Conservation (phyloP, 2,888 invertebrate genomes). For the Tetropium fuscum region DNA sequence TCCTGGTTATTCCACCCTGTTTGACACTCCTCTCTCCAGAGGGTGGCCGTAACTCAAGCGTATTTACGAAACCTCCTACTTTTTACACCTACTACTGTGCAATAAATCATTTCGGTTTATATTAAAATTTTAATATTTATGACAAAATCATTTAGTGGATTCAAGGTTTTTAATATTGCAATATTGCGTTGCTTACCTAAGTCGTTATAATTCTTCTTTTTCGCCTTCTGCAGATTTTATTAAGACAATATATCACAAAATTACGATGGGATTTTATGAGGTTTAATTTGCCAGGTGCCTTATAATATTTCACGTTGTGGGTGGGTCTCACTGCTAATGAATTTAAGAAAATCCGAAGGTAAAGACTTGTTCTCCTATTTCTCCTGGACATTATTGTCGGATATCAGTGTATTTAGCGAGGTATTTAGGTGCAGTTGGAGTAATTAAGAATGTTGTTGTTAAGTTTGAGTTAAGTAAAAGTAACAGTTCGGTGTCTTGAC, state of each 20-base stretch:
- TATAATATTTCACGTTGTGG: too few species aligned
- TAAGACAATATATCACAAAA: conserved; percentile 16
- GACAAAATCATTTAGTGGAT: conserved; percentile 49
- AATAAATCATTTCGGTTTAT: conserved; percentile 48
- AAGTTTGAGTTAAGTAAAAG: too few species aligned
- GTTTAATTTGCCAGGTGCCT: too few species aligned
- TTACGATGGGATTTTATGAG: not conserved
- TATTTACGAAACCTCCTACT: conserved; percentile 42
- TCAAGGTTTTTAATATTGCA: conserved; percentile 45
- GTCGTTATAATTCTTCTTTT: conserved; percentile 9
- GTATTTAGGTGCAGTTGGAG: too few species aligned
- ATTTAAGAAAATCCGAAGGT: too few species aligned
- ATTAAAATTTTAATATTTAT: conserved; percentile 56
- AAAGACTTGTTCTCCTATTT: too few species aligned
- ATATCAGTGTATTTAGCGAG: too few species aligned
- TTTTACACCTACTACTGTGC: conserved; percentile 35
- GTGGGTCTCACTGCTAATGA: too few species aligned
- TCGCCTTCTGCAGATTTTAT: conserved; percentile 2
- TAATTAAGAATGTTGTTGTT: too few species aligned
- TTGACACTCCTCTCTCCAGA: conserved; percentile 2
- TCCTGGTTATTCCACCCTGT: too few species aligned
- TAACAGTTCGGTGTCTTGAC: too few species aligned
- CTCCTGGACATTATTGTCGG: too few species aligned
- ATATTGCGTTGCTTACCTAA: conserved; percentile 31
- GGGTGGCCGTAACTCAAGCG: conserved; percentile 10